A percentile compares a stretch with the other conserved stretches of the same genome.
Conservation (phyloP, 2,797 vertebrate genomes). For the Triplophysa bombifrons region DNA sequence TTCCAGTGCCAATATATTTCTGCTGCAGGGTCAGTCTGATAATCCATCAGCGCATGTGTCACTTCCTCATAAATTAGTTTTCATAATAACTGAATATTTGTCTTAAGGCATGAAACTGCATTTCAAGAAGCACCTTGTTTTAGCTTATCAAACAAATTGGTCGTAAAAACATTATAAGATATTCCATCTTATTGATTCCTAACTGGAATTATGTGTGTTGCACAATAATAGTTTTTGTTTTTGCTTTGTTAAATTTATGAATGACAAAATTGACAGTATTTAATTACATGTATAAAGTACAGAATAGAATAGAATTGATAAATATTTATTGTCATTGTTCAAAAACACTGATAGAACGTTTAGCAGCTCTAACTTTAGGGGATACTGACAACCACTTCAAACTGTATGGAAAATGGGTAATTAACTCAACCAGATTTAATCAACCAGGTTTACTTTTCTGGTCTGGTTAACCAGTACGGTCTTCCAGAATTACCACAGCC, state of each 20-base stretch:
- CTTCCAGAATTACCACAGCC: not conserved
- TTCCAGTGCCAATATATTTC: not conserved
- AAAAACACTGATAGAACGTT: no score
- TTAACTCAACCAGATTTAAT: not conserved
- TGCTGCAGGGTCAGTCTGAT: not conserved
- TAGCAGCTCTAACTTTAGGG: no score
- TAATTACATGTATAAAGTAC: no score
- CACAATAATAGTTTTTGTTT: not conserved
- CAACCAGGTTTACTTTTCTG: not conserved
- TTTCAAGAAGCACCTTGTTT: not conserved
- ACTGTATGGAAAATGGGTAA: not conserved
- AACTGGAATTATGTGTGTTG: not conserved
- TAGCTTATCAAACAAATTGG: not conserved
- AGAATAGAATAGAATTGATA: no score
- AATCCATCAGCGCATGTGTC: not conserved
- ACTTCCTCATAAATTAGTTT: conserved; percentile 17
- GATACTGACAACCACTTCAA: not conserved
- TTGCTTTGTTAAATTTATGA: not conserved
- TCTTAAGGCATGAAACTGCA: not conserved
- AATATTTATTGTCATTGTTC: no score
- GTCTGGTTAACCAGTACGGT: not conserved
- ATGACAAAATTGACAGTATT: no score
- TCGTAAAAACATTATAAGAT: not conserved
- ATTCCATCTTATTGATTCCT: not conserved
- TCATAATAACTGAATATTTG: not conserved